phyloP scores from a whole-genome alignment of 2,797 vertebrate species.

The Argya squamiceps region DNA sequence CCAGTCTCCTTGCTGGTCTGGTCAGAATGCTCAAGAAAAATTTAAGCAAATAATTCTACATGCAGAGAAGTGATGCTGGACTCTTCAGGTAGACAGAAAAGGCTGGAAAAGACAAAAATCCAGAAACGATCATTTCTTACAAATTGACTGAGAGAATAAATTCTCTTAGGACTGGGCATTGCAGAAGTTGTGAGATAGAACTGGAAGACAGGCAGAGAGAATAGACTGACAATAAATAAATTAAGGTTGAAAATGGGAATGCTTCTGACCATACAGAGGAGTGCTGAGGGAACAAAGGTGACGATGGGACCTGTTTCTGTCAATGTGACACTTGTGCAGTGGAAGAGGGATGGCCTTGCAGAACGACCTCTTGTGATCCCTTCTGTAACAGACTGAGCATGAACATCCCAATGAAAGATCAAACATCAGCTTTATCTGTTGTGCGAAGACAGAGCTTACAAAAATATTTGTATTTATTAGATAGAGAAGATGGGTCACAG shows the following conservation, averaged over 20 bases:
- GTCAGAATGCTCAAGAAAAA: neutral
- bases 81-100: neutral
- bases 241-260: neutral
- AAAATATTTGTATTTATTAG: neutral
- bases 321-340: neutral
- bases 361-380: neutral
- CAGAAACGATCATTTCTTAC: neutral
- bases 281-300: neutral
- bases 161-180: neutral
- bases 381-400: neutral
- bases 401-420: neutral
- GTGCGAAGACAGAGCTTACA: neutral
- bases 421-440: neutral
- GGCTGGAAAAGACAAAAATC: neutral
- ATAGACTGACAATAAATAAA: neutral
- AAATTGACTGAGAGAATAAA: neutral
- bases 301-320: neutral
- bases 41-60: neutral
- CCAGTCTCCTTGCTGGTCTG: neutral
- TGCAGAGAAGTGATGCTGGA: neutral
- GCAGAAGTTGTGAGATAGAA: neutral
- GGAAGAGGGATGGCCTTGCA: neutral
- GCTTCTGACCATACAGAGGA: neutral
- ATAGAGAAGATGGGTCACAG: neutral
- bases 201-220: neutral